Conservation (phyloP, 2,113 vertebrate species). For the Leuciscus idus region DNA sequence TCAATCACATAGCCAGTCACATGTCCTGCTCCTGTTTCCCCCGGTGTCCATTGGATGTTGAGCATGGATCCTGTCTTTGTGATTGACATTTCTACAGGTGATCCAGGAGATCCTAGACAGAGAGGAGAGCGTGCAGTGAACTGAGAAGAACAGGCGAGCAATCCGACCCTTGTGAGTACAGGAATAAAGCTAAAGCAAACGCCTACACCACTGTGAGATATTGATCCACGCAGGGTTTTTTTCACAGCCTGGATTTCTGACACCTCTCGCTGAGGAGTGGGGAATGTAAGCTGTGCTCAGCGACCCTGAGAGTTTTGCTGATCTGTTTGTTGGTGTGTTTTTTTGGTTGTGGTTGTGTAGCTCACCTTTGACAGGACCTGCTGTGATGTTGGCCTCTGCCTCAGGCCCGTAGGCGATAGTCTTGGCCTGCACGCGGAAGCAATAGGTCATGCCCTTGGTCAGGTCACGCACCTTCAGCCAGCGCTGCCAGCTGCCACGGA, state of each 20-base stretch:
- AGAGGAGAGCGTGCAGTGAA: not conserved
- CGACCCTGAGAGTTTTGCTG: not conserved
- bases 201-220: constrained; percentile 43
- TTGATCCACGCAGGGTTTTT: constrained; percentile 49
- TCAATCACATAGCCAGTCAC: constrained; percentile 89
- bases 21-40: constrained; percentile 77
- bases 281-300: constrained; percentile 35
- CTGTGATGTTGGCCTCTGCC: constrained; percentile 86
- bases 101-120: constrained; percentile 84
- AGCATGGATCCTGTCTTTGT: constrained; percentile 86
- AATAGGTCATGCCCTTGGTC: constrained; percentile 85
- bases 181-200: not conserved
- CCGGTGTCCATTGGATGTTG: constrained; percentile 87
- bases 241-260: constrained; percentile 43
- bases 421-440: constrained; percentile 87
- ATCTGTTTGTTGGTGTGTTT: constrained; percentile 41
- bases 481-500: constrained; percentile 89
- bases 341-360: not conserved
- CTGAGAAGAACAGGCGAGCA: not conserved
- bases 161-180: not conserved
- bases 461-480: constrained; percentile 95
- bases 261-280: constrained; percentile 2
- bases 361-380: constrained; percentile 88
- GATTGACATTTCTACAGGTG: constrained; percentile 84
- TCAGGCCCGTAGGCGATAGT: constrained; percentile 89